Percentiles rank a stretch among this genome's conserved stretches.
Evolutionary conservation across 2,888 invertebrate genomes (phyloP).

Genomic region (Resseliella maxima): DNA sequence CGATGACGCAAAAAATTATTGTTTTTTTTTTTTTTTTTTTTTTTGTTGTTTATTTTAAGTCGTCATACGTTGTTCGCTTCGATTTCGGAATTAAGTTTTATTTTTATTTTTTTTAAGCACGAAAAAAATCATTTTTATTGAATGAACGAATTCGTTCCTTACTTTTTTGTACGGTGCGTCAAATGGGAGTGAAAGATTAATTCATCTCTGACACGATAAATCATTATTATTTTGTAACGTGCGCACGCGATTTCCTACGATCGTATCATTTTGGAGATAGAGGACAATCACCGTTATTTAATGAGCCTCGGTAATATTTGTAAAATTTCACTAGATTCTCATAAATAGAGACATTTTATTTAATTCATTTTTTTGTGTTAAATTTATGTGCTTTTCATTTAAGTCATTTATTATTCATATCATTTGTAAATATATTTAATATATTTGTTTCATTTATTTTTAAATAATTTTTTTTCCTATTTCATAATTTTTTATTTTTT

Average conservation of each 20-base stretch:
- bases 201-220: background rate
- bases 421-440: constrained; percentile 7
- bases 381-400: background rate
- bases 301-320: background rate
- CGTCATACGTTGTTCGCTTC: constrained; percentile 46
- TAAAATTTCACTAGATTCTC: constrained; percentile 41
- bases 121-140: constrained; percentile 23
- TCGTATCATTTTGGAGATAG: background rate
- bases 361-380: background rate
- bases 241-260: background rate
- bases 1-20: background rate
- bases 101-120: background rate
- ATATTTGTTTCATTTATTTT: background rate
- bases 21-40: background rate
- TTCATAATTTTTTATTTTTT: background rate
- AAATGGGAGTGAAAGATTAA: background rate
- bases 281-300: background rate
- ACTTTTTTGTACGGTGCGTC: background rate
- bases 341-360: background rate
- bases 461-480: constrained; percentile 40
- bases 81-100: constrained; percentile 17
- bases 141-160: background rate
- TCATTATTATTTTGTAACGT: background rate
- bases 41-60: background rate
- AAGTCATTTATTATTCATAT: too few species aligned